phyloP scores from a whole-genome alignment of 2,888 invertebrate species.

The Caenorhabditis angaria region DNA sequence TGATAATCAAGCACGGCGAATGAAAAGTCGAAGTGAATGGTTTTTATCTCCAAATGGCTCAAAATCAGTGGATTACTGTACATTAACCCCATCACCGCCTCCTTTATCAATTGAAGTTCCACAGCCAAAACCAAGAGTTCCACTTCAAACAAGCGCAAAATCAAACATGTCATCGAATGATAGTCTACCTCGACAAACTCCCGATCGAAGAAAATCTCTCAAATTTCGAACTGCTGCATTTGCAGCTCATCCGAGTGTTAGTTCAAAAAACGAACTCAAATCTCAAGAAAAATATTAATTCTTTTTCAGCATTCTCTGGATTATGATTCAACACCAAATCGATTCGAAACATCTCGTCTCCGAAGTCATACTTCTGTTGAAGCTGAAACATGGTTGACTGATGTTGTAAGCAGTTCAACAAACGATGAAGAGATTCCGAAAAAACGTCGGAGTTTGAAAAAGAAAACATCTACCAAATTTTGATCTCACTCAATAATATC shows the following conservation, averaged over 20 bases:
- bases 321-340: constrained; percentile 25
- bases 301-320: constrained; percentile 52
- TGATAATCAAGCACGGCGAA: constrained; percentile 92
- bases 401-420: constrained; percentile 8
- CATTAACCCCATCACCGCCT: neutral
- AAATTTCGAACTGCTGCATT: constrained; percentile 38
- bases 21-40: constrained; percentile 97
- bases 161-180: constrained; percentile 30
- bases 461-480: constrained; percentile 47
- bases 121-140: constrained; percentile 10
- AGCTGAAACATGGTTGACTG: constrained; percentile 43
- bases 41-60: constrained; percentile 52
- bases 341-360: constrained; percentile 18
- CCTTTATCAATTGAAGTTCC: constrained; percentile 8
- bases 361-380: constrained; percentile 44
- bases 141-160: constrained; percentile 28
- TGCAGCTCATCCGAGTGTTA: constrained; percentile 33
- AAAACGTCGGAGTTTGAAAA: constrained; percentile 53
- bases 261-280: neutral
- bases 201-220: constrained; percentile 23
- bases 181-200: neutral
- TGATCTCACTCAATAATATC: constrained; percentile 4
- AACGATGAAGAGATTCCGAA: constrained; percentile 40
- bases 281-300: neutral
- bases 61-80: constrained; percentile 54